Evolutionary conservation across 2,888 invertebrate species (phyloP), one percentile per base, ranked within the genome.

Genomic region (Unio pictorum): DNA sequence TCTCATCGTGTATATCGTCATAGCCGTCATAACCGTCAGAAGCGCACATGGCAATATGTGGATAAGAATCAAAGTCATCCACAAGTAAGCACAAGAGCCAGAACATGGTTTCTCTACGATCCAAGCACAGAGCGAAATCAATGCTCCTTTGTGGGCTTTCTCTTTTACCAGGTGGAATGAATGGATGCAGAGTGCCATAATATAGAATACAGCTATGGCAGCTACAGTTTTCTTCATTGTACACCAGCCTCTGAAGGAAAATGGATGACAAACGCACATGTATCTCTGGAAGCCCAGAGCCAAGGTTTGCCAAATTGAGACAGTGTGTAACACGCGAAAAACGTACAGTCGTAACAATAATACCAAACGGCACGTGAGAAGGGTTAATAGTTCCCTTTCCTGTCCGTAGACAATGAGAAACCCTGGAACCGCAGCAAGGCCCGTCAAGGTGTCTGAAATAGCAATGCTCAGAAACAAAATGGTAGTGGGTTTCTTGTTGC

Each of bases 211-310:
- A 8, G 69, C 61, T 5, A 81, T 80, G 3, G 68, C 57, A 3
- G 71, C 64, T 11, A 77, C 64, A 15, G 78, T 80, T 55, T 79
- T 80, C 61, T 72, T 65, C n/a, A 78, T 66, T 4, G 81, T 81
- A 57, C 81, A 81, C 11, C 73, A 58, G 30, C 68, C 55, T 20
- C 77, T 59, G 28, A 79, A 79, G 5, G 71, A 72, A 60, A 80
- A 81, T 2, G 81, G 81, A 56, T 80, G 76, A 68, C 81, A 81
- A 20, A 81, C 80, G 61, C 80, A 81, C 61, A 79, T 61, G 56
- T 79, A 81, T 57, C 81, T 62, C 59, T 81, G 81, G 23, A 75
- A 60, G 0, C 80, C 71, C 7, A 81, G 66, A 3, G 75, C 54
- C 1, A 81, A 74, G 0, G 80, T 80, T 69, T 80, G 71, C 81